Evolutionary conservation across 1,140 invertebrate genomes (phyloP), one percentile per base, ranked within the genome.

Genomic region (Habropoda laboriosa): DNA sequence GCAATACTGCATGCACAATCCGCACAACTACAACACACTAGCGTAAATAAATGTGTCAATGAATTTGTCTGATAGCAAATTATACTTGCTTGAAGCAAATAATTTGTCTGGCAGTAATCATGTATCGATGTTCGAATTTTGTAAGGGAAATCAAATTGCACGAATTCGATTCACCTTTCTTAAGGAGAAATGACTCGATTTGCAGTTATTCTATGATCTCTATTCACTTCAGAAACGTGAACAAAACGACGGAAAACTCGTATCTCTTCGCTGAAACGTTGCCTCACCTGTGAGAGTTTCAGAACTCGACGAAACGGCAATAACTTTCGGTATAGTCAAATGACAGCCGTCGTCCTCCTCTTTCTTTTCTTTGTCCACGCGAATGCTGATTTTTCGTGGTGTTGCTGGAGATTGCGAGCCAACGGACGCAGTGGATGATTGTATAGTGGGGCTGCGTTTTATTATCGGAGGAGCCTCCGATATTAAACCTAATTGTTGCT

Each of bases 231-330:
- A 16, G 16, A 13, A 45, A 45, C 45, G 16, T 13, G 45, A 45
- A 45, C 45, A 10, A 45, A n/a, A 45, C 45, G 45, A 45, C 45
- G 16, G 45, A 27, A 18, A 24, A 24, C n/a, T 6, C 0, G 5
- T 35, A 49, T 1, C 4, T 13, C 24, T 16, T 47, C 3, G 2
- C 4, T 12, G 12, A 32, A 60, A 16, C 1, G 12, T 73, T 75
- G 63, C 84, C 72, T 88, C 94, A 95, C 95, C 96, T 93, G 95
- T 96, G 4, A 96, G 91, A 42, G 96, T 97, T 88, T 96, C 96
- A 61, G 95, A 95, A 89, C 96, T 96, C 0, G 95, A 96, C 0
- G 96, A 96, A 1, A 94, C 94, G 0, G 95, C 94, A 84, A 96
- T 95, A 55, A 94, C 85, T 89, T 95, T 95, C 2, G 96, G 95